Base-by-base conservation (phyloP, 1,140 invertebrate genomes). In the Listronotus oregonensis region DNA sequence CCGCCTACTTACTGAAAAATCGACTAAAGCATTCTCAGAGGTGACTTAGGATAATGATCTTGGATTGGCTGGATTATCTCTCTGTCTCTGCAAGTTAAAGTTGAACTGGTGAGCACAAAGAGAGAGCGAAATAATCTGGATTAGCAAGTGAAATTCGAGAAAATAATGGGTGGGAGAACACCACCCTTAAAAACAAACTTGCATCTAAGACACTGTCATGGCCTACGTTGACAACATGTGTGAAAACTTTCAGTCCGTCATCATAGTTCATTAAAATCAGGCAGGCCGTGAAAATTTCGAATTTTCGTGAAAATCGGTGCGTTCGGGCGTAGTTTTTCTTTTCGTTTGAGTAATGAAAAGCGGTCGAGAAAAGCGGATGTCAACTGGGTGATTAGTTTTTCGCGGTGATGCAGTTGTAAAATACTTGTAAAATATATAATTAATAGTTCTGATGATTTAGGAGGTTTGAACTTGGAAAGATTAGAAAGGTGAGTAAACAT, bases 191-290 rank as follows among this genome's bases (percentile, higher is more conserved):
- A 57, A 46, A 56, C 14, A 63, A 63, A 56, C 51, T 43, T 9
- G 39, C 18, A 14, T 56, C 61, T 10, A 51, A 55, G 51, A 63
- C 37, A 58, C 57, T 73, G 71, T 73, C 71, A 70, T 68, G 67
- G 67, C 67, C 37, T 54, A 71, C 73, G 73, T 62, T 74, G 73
- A 74, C 73, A 74, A 65, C 73, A 74, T 73, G 73, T 74, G 73
- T 74, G 73, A 74, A 74, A 74, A 73, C 62, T 60, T 70, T 69
- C 68, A 73, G 69, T 74, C 73, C 56, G 60, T 74, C 73, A 74
- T 66, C 73, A 67, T 56, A 67, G 62, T 74, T 73, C 73, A 73
- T 72, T 72, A 71, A 69, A 71, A 50, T 47, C 59, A 58, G 60
- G 71, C 70, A 61, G 66, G 69, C 71, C 64, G 72, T 60, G 68